Percentiles rank a stretch among this genome's conserved stretches.
These are phyloP conservation scores for Drosophila emarginata DNA, from an alignment of 2,888 invertebrate genomes.

Conservation along the genomic window DNA sequence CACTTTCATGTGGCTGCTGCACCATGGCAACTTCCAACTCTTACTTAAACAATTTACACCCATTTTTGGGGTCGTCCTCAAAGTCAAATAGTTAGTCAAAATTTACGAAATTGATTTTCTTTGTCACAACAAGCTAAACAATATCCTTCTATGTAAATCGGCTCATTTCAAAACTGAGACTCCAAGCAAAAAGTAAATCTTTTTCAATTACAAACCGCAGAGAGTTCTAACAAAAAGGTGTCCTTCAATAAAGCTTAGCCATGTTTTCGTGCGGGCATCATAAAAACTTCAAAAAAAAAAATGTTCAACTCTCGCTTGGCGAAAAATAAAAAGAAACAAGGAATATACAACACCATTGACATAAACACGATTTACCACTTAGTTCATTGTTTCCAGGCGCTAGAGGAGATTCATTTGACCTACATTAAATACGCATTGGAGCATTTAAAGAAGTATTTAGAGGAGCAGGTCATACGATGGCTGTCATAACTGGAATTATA, in stretches of 20 bases:
- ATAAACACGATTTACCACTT: slow-evolving; percentile 64
- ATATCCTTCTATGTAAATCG: slow-evolving; percentile 48
- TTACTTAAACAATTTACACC: slow-evolving; percentile 41
- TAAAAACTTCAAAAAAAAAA: slow-evolving; percentile 18
- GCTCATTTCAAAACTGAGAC: slow-evolving; percentile 51
- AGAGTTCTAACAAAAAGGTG: neutral
- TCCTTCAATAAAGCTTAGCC: slow-evolving; percentile 37
- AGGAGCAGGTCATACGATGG: slow-evolving; percentile 16
- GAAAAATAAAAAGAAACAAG: slow-evolving; percentile 24
- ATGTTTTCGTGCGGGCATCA: slow-evolving; percentile 27
- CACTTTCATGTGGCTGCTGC: slow-evolving; percentile 62
- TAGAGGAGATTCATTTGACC: slow-evolving; percentile 24
- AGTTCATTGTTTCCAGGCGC: slow-evolving; percentile 31
- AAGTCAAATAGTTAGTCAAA: slow-evolving; percentile 41
- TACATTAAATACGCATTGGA: slow-evolving; percentile 14
- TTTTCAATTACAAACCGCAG: slow-evolving; percentile 50
- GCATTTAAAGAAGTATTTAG: neutral
- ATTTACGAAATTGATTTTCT: slow-evolving; percentile 61
- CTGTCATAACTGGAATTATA: slow-evolving; percentile 51
- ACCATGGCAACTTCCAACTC: slow-evolving; percentile 1
- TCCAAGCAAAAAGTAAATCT: slow-evolving; percentile 37
- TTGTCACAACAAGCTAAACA: slow-evolving; percentile 38
- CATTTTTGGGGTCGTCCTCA: slow-evolving; percentile 28
- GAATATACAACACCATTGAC: slow-evolving; percentile 29
- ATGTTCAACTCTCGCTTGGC: slow-evolving; percentile 3